Evolutionary conservation across 1,140 invertebrate genomes (phyloP), one percentile per base, ranked within the genome.

Genomic region (Calosoma granatense): DNA sequence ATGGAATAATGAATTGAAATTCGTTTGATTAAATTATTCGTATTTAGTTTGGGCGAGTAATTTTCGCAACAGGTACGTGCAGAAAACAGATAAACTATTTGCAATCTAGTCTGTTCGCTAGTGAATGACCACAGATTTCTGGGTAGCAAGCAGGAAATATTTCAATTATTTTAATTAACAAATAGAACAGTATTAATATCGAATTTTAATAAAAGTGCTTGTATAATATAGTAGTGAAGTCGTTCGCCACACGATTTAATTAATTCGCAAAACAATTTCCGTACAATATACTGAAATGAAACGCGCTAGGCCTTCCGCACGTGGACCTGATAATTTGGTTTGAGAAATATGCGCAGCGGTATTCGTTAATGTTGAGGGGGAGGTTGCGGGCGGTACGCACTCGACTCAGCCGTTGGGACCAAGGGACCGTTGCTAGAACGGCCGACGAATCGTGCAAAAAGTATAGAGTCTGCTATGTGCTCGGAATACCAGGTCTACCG

Each of bases 261-360:
- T 47, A 47, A 47, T 47, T 47, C 15, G 4, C 26, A 17, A 47
- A 47, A 47, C 41, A 47, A 17, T 47, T 47, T 47, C 17, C 41
- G 41, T 47, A 17, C 9, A 6, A 47, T 12, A 47, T 17, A 47
- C 6, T 47, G 17, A 47, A 47, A 47, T 47, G 9, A 12, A 47
- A 47, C 41, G 4, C 15, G n/a, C n/a, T n/a, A n/a, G n/a, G n/a
- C n/a, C n/a, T n/a, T 47, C 41, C 41, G 41, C 15, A 11, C 41
- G 41, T 47, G 41, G 41, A 47, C 41, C 41, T 47, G 41, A 47
- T 47, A 12, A 47, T 47, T 47, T 47, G 41, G 41, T 47, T 47
- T 47, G 41, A 47, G 41, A 47, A 47, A 47, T 47, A 47, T 47
- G 6, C 15, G 17, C 41, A 6, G 3, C 4, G 41, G 41, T 47